Base-by-base conservation (phyloP, 2,797 vertebrate genomes). In the Leucoraja ocellata region DNA sequence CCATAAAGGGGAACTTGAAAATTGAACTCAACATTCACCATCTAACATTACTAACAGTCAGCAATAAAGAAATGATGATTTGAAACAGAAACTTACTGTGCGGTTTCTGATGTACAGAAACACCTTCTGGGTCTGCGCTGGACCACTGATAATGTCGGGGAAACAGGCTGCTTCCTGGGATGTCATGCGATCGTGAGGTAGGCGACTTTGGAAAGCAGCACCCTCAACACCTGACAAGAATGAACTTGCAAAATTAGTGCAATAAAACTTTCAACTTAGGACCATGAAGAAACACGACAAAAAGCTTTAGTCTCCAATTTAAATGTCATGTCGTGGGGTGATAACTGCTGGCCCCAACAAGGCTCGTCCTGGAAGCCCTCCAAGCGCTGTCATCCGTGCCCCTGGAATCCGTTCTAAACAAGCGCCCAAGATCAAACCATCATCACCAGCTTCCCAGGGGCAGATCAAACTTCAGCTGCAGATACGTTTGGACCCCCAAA, bases 141-240 rank as follows among this genome's bases (percentile, higher is more conserved):
- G 98, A 32, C 99, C 98, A 65, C 98, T 98, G 96, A 99, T 99
- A 94, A 99, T 99, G 94, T 99, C 99, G 74, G 98, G 98, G 94
- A 99, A 99, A 95, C 99, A 99, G 81, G 99, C 99, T 7, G 99
- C 99, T 95, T 99, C 99, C 95, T 99, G 99, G 73, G 99, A 99
- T 10, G 99, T 99, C 99, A 99, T 99, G 23, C 99, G 97, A 94
- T 99, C 99, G 77, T 99, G 98, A 76, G 99, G 99, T 94, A 99
- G 98, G 93, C 99, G 97, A 79, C 99, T 99, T 96, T 99, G 99
- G 95, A 99, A 99, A 95, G 99, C 99, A 93, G 99, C 99, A 13
- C 99, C 99, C 96, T 99, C 99, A 94, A 99, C 98, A 95, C 99
- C 99, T 99, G 95, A 94, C 25, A 94, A 94, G 95, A 94, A 95